Evolutionary conservation across 2,113 vertebrate genomes (phyloP), one percentile per base, ranked within the genome.

Genomic region (Peucedramus taeniatus): DNA sequence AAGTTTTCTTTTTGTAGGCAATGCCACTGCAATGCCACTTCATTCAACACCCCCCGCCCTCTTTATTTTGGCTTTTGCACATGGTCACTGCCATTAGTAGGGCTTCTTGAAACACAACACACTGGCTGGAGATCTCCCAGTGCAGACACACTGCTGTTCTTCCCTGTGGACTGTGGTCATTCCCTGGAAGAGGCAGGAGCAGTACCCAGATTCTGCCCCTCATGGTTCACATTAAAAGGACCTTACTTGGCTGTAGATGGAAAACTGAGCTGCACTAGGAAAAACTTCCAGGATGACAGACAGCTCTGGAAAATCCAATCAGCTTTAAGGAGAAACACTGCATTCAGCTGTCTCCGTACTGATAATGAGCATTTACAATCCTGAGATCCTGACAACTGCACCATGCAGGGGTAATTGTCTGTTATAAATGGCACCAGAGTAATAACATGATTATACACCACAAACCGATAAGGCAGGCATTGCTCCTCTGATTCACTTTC

Each of bases 401-500:
- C 88, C 89, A 88, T 70, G 78, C 81, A 83, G 82, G 76, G 77
- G 39, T 96, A 95, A 96, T 93, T 96, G 87, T 64, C 74, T 91
- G 80, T 97, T 97, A 92, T 69, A 96, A 95, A 96, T 96, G 89
- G 93, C 68, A 86, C 45, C 42, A 49, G 83, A 93, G 81, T 83
- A 74, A 78, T 97, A 95, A 97, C 74, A 3, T 53, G 88, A 96
- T 97, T 96, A 91, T 92, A 70, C 31, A 88, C 91, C 77, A 88
- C 95, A 94, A 94, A 95, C 94, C 94, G 2, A 87, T 90, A 71
- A 93, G 79, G 87, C 89, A 91, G 86, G 87, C 92, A 93, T 18
- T 80, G 91, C 82, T 88, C 26, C 71, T 88, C 92, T 94, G 89
- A 83, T 88, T 90, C 93, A 35, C 87, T 96, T 96, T 84, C 20